phyloP scores from a whole-genome alignment of 2,888 invertebrate species.

The Sphaerophoria rueppellii region DNA sequence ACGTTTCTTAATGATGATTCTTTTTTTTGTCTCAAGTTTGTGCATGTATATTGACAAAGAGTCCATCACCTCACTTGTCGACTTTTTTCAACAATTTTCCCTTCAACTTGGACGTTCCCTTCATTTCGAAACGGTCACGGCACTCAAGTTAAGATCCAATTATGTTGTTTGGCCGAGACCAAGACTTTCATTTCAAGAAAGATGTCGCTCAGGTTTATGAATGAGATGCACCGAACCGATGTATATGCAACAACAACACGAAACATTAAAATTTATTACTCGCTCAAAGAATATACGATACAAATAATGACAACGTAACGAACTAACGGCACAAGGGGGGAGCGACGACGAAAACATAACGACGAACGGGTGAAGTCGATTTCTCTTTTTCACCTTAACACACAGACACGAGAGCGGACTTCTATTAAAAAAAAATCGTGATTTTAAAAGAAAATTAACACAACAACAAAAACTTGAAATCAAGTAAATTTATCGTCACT shows the following conservation, averaged over 20 bases:
- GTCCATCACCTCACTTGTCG: not conserved
- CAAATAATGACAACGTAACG: conserved; percentile 21
- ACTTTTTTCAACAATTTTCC: conserved; percentile 18
- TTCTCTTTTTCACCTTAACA: conserved; percentile 68
- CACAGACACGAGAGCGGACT: conserved; percentile 2
- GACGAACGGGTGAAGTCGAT: conserved; percentile 39
- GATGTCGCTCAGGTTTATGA: conserved; percentile 41
- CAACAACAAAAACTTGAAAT: conserved; percentile 43
- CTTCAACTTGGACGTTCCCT: not conserved
- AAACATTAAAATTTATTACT: conserved; percentile 4
- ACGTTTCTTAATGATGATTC: too few relatives aligned
- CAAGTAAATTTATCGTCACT: conserved; percentile 67
- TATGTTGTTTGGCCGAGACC: conserved; percentile 37
- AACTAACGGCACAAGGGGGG: not conserved
- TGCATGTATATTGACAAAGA: too few relatives aligned
- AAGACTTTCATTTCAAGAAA: conserved; percentile 53
- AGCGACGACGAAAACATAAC: not conserved
- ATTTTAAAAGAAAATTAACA: not conserved
- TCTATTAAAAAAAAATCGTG: conserved; percentile 10
- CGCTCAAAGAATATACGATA: conserved; percentile 8
- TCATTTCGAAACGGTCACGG: not conserved
- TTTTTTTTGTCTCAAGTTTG: too few relatives aligned
- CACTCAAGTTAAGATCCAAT: conserved; percentile 2
- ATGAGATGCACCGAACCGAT: conserved; percentile 54
- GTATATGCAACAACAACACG: conserved; percentile 28